Evolutionary conservation across 2,888 invertebrate species (phyloP).

Genomic region (Lasiommata megera): DNA sequence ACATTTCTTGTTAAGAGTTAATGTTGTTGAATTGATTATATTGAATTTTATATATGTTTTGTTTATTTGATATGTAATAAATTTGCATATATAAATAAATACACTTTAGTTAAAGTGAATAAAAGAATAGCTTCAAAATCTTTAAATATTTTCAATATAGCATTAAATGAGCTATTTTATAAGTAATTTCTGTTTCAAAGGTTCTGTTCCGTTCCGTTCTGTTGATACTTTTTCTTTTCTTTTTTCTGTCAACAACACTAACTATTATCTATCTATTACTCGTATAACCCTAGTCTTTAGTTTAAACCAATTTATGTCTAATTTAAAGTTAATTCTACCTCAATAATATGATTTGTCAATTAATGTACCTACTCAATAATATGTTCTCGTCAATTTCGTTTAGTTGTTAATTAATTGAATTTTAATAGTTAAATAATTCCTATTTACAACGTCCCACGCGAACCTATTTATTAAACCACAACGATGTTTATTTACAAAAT

Average conservation of each 20-base stretch:
- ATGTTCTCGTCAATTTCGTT: slow-evolving; percentile 33
- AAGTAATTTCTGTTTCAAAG: no score
- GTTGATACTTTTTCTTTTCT: no score
- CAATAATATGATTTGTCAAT: slow-evolving; percentile 33
- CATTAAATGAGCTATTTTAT: no score
- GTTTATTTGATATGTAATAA: no score
- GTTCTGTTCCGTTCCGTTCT: no score
- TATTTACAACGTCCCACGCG: slow-evolving; percentile 21
- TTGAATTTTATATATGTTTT: no score
- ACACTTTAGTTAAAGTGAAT: no score
- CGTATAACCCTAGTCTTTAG: background rate
- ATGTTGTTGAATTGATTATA: background rate
- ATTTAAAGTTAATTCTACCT: slow-evolving; percentile 36
- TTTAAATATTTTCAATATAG: no score
- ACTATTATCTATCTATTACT: background rate
- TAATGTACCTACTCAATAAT: slow-evolving; percentile 8
- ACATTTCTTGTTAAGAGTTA: background rate
- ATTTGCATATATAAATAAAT: no score
- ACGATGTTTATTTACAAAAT: slow-evolving; percentile 29
- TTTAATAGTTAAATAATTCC: slow-evolving; percentile 8
- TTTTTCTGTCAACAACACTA: background rate
- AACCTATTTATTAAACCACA: slow-evolving; percentile 9
- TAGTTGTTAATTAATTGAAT: slow-evolving; percentile 13
- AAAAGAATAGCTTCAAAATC: no score
- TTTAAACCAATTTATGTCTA: background rate